Conservation (phyloP, 2,113 vertebrate genomes). For the Passer montanus region DNA sequence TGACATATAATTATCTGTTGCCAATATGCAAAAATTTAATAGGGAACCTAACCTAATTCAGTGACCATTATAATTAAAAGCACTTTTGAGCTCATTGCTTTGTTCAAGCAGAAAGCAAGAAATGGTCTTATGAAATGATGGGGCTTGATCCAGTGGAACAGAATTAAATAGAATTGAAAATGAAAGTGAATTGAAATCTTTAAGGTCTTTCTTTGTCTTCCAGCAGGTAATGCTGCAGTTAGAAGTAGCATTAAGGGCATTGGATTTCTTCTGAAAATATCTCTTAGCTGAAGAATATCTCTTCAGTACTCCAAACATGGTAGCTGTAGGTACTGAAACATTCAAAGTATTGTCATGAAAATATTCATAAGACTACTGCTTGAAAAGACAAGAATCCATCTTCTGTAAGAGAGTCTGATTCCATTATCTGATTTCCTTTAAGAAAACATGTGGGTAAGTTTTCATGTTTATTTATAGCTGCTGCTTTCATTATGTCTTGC, state of each 20-base stretch:
- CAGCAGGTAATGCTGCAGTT: not conserved
- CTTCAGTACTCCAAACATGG: not conserved
- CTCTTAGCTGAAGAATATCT: not conserved
- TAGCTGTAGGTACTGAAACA: slow-evolving; percentile 4
- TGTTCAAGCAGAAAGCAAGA: not conserved
- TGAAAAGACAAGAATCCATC: slow-evolving; percentile 30
- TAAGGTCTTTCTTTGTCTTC: not conserved
- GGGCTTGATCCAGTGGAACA: not conserved
- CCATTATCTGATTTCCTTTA: slow-evolving; percentile 48
- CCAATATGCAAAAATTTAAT: not conserved
- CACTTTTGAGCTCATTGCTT: not conserved
- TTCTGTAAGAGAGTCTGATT: not conserved
- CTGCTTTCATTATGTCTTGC: slow-evolving; percentile 16
- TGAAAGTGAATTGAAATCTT: not conserved
- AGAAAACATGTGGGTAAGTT: slow-evolving; percentile 33
- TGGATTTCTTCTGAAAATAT: not conserved
- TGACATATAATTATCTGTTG: not conserved
- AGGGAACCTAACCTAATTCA: not conserved
- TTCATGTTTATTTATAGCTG: slow-evolving; percentile 58
- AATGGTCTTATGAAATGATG: not conserved
- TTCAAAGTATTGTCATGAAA: slow-evolving; percentile 26
- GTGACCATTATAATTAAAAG: not conserved
- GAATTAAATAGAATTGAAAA: not conserved
- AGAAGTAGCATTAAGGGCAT: not conserved
- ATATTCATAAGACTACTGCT: slow-evolving; percentile 2